Percentiles rank a stretch among this genome's conserved stretches.
These are phyloP conservation scores for Trichogramma evanescens DNA, from an alignment of 2,888 invertebrate genomes.

Conservation along the genomic window DNA sequence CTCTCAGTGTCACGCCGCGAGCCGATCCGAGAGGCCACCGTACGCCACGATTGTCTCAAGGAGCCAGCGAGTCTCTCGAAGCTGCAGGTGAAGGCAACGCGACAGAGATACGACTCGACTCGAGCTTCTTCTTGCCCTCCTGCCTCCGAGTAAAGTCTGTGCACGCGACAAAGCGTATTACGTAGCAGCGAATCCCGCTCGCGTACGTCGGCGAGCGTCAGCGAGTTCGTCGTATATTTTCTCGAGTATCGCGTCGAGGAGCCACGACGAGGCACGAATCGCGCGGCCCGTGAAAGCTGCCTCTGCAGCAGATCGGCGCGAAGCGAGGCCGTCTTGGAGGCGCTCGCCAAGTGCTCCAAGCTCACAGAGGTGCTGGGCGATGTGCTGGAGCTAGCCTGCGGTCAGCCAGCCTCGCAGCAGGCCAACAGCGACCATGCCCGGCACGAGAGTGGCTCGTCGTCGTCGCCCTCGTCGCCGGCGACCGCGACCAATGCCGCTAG, in stretches of 20 bases:
- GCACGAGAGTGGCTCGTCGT: background rate
- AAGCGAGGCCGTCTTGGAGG: conserved; percentile 33
- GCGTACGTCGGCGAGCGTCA: too few relatives aligned
- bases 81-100: background rate
- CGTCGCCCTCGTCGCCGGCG: background rate
- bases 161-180: conserved; percentile 17
- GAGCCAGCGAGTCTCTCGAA: background rate
- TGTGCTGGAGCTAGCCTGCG: conserved; percentile 44
- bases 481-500: background rate
- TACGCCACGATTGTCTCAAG: background rate
- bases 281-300: background rate
- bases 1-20: too few relatives aligned
- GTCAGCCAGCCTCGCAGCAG: conserved; percentile 13
- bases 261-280: background rate
- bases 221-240: too few relatives aligned
- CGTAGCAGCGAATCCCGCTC: conserved; percentile 2
- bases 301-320: background rate
- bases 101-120: background rate
- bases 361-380: conserved; percentile 43
- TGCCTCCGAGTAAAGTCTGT: conserved; percentile 16
- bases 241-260: background rate
- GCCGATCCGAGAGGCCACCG: too few relatives aligned
- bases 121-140: background rate
- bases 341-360: conserved; percentile 37
- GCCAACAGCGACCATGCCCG: background rate